Evolutionary conservation across 2,888 invertebrate genomes (phyloP).

Genomic region (Mactromeris polynyma): DNA sequence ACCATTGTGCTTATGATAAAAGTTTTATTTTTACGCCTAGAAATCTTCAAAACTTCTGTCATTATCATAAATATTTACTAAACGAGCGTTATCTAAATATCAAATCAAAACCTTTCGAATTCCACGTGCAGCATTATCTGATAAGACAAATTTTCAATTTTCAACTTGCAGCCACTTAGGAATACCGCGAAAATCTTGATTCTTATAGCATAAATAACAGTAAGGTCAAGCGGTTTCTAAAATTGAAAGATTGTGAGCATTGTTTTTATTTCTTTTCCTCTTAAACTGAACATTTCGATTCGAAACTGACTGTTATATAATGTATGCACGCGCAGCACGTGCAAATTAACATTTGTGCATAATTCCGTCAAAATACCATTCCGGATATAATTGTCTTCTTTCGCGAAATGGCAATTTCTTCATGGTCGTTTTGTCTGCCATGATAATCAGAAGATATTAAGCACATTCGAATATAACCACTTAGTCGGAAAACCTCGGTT

Average conservation of each 20-base stretch:
- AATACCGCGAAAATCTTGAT: not conserved
- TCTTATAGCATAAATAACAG: not conserved
- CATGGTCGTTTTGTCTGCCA: not conserved
- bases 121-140: slow-evolving; percentile 2
- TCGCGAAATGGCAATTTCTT: slow-evolving; percentile 12
- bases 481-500: not conserved
- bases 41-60: not conserved
- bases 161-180: slow-evolving; percentile 16
- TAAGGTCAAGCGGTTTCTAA: not conserved
- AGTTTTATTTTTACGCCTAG: not conserved
- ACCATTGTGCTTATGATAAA: not conserved
- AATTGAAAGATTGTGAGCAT: slow-evolving; percentile 17
- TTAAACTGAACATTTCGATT: not conserved
- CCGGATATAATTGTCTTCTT: not conserved
- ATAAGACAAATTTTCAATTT: slow-evolving; percentile 17
- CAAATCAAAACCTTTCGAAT: not conserved
- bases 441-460: not conserved
- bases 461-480: not conserved
- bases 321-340: slow-evolving; percentile 7
- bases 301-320: not conserved
- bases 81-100: slow-evolving; percentile 15
- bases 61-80: slow-evolving; percentile 10
- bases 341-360: slow-evolving; percentile 1
- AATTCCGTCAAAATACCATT: not conserved
- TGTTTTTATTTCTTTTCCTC: slow-evolving; percentile 18